Evolutionary conservation across 1,140 invertebrate genomes (phyloP).

Genomic region (Mactra quadrangularis): DNA sequence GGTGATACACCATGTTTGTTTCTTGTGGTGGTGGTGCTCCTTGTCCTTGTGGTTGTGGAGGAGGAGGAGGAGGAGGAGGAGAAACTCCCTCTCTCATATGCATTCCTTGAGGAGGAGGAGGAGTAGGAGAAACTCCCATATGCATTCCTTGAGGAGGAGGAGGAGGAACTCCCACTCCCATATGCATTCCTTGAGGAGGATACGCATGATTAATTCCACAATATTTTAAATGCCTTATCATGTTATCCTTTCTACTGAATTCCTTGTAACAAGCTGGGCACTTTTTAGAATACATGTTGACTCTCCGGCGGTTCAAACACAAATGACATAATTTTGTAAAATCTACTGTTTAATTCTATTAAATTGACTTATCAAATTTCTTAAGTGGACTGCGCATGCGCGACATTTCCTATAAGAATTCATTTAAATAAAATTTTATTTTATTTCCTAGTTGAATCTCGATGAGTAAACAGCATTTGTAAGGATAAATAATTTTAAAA

Average conservation of each 20-base stretch:
- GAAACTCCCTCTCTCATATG: no score
- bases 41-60: not conserved
- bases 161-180: not conserved
- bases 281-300: not conserved
- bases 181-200: not conserved
- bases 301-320: not conserved
- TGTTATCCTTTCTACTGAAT: slow-evolving; percentile 5
- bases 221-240: not conserved
- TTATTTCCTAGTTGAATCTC: not conserved
- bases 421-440: not conserved
- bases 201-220: not conserved
- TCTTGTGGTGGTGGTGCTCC: no score
- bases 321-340: not conserved
- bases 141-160: no score
- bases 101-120: no score
- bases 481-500: not conserved
- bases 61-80: not conserved
- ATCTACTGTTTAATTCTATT: not conserved
- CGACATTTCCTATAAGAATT: not conserved
- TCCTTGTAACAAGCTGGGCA: not conserved
- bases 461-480: not conserved
- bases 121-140: no score
- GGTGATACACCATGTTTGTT: slow-evolving; percentile 15
- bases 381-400: not conserved
- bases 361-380: slow-evolving; percentile 22